These are phyloP conservation scores for Craseonycteris thonglongyai DNA, from an alignment of 2,113 vertebrate species.

Conservation along the genomic window DNA sequence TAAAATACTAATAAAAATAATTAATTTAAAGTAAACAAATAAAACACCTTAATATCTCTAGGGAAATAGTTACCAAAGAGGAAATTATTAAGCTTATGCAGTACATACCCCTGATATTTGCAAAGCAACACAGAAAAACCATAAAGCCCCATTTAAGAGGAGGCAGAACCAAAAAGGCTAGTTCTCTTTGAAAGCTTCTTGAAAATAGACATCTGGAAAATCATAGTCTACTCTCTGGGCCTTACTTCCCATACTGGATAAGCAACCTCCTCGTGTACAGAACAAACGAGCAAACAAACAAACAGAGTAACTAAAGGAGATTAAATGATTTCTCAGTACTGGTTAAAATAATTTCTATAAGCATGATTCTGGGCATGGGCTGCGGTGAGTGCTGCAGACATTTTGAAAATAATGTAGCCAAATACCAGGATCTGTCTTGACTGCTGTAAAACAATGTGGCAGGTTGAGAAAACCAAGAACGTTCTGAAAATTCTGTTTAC, in stretches of 20 bases:
- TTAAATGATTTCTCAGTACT: slow-evolving; percentile 17
- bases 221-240: not conserved
- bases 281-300: not conserved
- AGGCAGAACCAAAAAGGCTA: not conserved
- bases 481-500: not conserved
- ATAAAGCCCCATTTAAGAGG: not conserved
- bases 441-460: not conserved
- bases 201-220: not conserved
- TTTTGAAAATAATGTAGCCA: slow-evolving; percentile 9
- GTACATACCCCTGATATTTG: not conserved
- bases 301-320: not conserved
- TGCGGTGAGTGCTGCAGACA: not conserved
- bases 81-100: slow-evolving; percentile 11
- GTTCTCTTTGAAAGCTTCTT: not conserved
- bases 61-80: not conserved
- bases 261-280: not conserved
- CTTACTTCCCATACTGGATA: not conserved
- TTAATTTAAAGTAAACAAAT: not conserved
- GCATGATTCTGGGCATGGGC: not conserved
- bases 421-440: not conserved
- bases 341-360: slow-evolving; percentile 32
- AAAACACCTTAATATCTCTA: not conserved
- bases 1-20: not conserved
- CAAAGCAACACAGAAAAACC: not conserved
- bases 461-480: not conserved